Percentiles rank a stretch among this genome's conserved stretches.
Evolutionary conservation across 2,113 vertebrate genomes (phyloP).

Genomic region (Urocolius indicus): DNA sequence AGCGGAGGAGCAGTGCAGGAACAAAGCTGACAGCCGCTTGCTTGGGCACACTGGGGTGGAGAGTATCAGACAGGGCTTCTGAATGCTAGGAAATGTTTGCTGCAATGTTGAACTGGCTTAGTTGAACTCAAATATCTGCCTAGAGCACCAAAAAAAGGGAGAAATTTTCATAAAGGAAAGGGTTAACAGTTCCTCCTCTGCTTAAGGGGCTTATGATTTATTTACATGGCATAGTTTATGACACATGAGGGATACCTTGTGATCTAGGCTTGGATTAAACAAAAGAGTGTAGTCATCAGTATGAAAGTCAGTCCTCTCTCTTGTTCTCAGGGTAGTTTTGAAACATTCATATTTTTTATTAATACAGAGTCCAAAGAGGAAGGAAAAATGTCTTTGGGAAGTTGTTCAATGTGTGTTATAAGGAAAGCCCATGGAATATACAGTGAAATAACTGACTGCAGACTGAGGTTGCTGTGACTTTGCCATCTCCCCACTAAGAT

Average conservation of each 20-base stretch:
- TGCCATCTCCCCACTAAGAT: background rate
- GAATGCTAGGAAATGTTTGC: background rate
- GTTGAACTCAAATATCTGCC: background rate
- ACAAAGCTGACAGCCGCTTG: background rate
- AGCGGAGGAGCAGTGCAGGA: background rate
- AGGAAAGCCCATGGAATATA: background rate
- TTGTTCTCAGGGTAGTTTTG: constrained; percentile 19
- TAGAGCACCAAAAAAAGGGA: background rate
- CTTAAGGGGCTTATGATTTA: background rate
- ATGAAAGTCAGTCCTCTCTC: background rate
- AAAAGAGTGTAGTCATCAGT: background rate
- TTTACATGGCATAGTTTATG: background rate
- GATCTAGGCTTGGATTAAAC: background rate
- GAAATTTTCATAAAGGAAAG: background rate
- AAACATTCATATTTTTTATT: background rate
- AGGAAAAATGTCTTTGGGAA: background rate
- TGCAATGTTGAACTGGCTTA: background rate
- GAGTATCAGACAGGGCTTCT: too few relatives aligned
- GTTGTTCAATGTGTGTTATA: background rate
- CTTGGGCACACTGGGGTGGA: background rate
- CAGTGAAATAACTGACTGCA: background rate
- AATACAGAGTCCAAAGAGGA: background rate
- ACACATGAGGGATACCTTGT: background rate
- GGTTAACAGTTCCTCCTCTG: background rate
- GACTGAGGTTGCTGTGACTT: background rate